Conservation (phyloP, 1,140 invertebrate species). For the Anoplophora glabripennis region DNA sequence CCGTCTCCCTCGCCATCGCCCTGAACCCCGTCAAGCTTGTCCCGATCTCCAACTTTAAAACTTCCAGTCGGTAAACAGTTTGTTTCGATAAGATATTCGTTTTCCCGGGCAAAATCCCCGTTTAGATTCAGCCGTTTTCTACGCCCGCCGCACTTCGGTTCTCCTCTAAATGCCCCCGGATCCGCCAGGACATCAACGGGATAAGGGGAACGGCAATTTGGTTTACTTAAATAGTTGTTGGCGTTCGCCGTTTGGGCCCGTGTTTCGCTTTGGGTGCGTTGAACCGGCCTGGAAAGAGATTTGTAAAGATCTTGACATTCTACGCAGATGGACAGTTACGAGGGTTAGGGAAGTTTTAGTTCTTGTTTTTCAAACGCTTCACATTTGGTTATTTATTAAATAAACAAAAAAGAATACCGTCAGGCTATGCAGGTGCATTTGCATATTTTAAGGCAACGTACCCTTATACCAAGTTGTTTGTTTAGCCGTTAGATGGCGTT, state of each 20-base stretch:
- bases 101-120: conserved; percentile 13
- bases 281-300: too few species aligned
- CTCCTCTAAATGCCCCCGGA: background rate
- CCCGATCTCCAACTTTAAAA: conserved; percentile 1
- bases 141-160: conserved; percentile 3
- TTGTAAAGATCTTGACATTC: too few species aligned
- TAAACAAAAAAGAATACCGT: too few species aligned
- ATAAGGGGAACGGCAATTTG: conserved; percentile 3
- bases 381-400: too few species aligned
- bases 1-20: background rate
- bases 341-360: too few species aligned
- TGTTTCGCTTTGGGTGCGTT: background rate
- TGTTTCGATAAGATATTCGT: conserved; percentile 14
- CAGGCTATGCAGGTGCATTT: too few species aligned
- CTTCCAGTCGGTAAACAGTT: conserved; percentile 1
- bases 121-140: conserved; percentile 8
- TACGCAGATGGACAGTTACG: too few species aligned
- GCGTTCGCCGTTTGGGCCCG: background rate
- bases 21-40: background rate
- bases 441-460: too few species aligned
- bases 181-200: background rate
- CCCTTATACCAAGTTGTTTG: too few species aligned
- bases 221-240: conserved; percentile 5
- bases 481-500: too few species aligned
- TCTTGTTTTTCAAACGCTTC: too few species aligned